Conservation (phyloP, 2,888 invertebrate species). For the Megamerina dolium region DNA sequence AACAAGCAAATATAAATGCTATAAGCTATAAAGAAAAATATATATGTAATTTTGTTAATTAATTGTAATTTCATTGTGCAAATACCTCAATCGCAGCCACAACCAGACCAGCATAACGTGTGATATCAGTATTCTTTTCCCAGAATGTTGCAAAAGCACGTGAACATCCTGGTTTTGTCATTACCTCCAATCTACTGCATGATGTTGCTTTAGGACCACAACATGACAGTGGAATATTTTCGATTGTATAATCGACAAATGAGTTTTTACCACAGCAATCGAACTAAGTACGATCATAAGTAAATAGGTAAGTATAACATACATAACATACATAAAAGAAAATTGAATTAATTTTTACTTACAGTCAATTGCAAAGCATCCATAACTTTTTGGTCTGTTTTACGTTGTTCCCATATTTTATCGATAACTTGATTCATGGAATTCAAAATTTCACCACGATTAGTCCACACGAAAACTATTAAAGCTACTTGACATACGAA, state of each 20-base stretch:
- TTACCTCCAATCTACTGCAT: slow-evolving; percentile 24
- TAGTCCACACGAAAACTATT: slow-evolving; percentile 62
- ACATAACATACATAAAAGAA: neutral
- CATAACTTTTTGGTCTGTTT: slow-evolving; percentile 29
- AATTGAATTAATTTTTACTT: slow-evolving; percentile 14
- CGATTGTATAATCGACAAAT: slow-evolving; percentile 28
- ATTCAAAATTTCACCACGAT: slow-evolving; percentile 54
- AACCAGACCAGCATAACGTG: slow-evolving; percentile 63
- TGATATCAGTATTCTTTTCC: slow-evolving; percentile 44
- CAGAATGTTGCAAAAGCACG: slow-evolving; percentile 45
- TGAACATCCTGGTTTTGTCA: slow-evolving; percentile 31
- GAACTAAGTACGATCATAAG: slow-evolving; percentile 22
- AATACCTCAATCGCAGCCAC: slow-evolving; percentile 65
- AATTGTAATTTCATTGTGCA: neutral
- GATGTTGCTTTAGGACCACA: slow-evolving; percentile 34
- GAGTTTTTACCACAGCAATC: slow-evolving; percentile 40
- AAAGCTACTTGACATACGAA: slow-evolving; percentile 68
- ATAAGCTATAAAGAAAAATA: slow-evolving; percentile 52
- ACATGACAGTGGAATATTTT: slow-evolving; percentile 34
- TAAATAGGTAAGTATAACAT: neutral
- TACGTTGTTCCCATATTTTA: slow-evolving; percentile 44
- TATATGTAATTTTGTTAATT: neutral
- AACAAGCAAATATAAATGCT: slow-evolving; percentile 79
- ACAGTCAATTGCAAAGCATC: slow-evolving; percentile 36
- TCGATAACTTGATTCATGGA: slow-evolving; percentile 53